phyloP scores from a whole-genome alignment of 2,888 invertebrate genomes.

The Nomada ferruginata region DNA sequence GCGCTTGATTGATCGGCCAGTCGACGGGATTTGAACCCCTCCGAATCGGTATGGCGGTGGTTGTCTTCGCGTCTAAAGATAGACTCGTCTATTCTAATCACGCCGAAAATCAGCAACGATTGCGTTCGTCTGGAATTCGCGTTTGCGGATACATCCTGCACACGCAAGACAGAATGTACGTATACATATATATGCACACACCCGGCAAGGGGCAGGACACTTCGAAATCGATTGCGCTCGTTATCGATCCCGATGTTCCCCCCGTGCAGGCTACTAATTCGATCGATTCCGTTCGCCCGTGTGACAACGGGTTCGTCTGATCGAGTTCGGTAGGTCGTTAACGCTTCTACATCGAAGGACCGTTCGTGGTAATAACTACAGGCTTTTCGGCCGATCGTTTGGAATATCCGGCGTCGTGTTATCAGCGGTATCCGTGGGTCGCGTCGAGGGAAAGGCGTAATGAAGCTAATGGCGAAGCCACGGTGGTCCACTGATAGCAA shows the following conservation, averaged over 20 bases:
- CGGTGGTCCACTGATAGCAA: conserved; percentile 72
- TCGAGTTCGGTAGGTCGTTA: conserved; percentile 45
- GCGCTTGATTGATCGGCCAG: conserved; percentile 63
- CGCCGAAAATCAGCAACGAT: conserved; percentile 4
- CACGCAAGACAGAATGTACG: neutral
- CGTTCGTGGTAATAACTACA: conserved; percentile 49
- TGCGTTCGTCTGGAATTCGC: neutral
- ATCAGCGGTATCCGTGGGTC: conserved; percentile 47
- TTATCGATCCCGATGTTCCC: conserved; percentile 22
- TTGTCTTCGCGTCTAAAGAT: conserved; percentile 57
- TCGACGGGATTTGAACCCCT: conserved; percentile 59
- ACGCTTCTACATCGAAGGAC: conserved; percentile 26
- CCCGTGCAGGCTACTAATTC: conserved; percentile 9
- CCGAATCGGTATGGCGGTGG: conserved; percentile 58
- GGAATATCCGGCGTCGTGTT: conserved; percentile 56
- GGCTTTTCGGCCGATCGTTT: conserved; percentile 54
- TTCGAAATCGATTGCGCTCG: conserved; percentile 10
- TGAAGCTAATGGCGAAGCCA: conserved; percentile 72
- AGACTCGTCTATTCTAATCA: conserved; percentile 31
- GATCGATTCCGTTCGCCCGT: conserved; percentile 13
- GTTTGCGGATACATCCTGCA: neutral
- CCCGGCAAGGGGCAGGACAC: neutral
- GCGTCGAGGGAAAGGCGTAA: conserved; percentile 61
- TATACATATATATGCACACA: neutral
- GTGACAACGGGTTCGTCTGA: neutral